Base-by-base conservation (phyloP, 2,113 vertebrate species). In the Poecile atricapillus region DNA sequence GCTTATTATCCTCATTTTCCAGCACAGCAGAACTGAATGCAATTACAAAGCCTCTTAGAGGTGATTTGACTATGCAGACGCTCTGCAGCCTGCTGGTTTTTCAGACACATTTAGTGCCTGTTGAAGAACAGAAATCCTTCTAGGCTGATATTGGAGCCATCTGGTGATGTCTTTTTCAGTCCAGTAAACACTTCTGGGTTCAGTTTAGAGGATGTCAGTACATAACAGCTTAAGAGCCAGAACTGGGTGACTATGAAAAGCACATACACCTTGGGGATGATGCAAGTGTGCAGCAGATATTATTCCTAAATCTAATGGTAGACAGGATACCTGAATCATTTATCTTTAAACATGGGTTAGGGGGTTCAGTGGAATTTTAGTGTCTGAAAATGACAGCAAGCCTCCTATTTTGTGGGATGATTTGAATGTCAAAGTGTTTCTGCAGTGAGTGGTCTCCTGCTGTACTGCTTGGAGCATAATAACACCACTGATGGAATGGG, bases 101-200 rank as follows among this genome's bases (percentile, higher is more conserved):
- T 92, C 93, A 94, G 90, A 87, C 88, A 83, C 79, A 80, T 94
- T 95, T 92, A 94, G 92, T 0, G 44, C 76, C 60, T 80, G 90
- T 56, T 78, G 92, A 81, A 86, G 88, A 96, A 83, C 71, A 95
- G 90, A 95, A 94, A 94, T 94, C 88, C 92, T 94, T 91, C 92
- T 78, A 92, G 87, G 85, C 85, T 83, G 92, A 71, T 97, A 94
- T 52, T 87, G 88, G 71, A 96, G 83, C 88, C 95, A 96, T 93
- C 93, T 96, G 93, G 92, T 71, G 83, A 91, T 92, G 88, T 85
- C 90, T 95, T 96, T 93, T 96, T 91, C 92, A 90, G 90, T 74
- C 71, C 76, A 86, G 79, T 77, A 95, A 94, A 84, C 68, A 83
- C 76, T 96, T 90, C 88, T 95, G 92, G 44, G 79, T 89, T 95